Evolutionary conservation across 1,140 invertebrate genomes (phyloP).

Genomic region (Tenebrio molitor): DNA sequence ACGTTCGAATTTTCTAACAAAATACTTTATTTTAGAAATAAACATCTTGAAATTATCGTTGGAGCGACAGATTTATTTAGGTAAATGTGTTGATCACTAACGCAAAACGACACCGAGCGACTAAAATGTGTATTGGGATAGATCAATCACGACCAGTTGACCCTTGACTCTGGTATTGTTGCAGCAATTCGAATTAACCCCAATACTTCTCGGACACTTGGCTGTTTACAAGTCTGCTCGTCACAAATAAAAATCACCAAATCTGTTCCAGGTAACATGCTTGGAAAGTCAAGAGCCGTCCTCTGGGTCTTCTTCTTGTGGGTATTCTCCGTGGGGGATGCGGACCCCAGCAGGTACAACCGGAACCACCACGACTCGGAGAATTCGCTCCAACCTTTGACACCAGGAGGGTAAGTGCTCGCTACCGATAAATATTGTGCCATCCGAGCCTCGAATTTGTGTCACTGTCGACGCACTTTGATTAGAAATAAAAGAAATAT

Average conservation of each 20-base stretch:
- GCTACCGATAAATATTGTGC: too few species aligned
- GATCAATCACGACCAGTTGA: constrained; percentile 39
- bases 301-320: constrained; percentile 24
- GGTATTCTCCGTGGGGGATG: constrained; percentile 1
- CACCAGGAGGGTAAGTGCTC: constrained; percentile 44
- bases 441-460: too few species aligned
- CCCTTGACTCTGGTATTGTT: constrained; percentile 27
- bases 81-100: too few species aligned
- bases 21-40: constrained; percentile 2
- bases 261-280: constrained; percentile 20
- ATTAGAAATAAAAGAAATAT: constrained; percentile 21
- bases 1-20: constrained; percentile 1
- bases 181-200: constrained; percentile 32
- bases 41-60: too few species aligned
- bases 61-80: too few species aligned
- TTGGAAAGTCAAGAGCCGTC: neutral
- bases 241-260: neutral
- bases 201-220: constrained; percentile 38
- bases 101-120: too few species aligned
- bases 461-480: constrained; percentile 20
- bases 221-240: neutral
- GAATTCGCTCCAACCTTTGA: constrained; percentile 22
- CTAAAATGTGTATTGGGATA: neutral
- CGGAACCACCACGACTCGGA: constrained; percentile 27
- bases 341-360: constrained; percentile 19